Evolutionary conservation across 2,888 invertebrate genomes (phyloP).

Genomic region (Plagodis pulveraria): DNA sequence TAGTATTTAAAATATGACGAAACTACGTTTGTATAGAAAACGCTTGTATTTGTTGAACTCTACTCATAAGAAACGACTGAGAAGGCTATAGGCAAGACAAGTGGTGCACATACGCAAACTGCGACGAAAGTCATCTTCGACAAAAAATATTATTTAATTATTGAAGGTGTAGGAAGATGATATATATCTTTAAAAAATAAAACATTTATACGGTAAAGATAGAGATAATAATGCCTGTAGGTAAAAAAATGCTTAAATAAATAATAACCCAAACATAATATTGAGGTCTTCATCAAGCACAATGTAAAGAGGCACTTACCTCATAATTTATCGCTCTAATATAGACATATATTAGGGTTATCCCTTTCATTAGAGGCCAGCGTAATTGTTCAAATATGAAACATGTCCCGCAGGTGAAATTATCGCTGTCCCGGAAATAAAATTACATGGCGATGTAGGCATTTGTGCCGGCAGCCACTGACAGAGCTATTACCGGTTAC

Average conservation of each 20-base stretch:
- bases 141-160: no score
- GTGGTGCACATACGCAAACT: no score
- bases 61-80: no score
- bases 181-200: no score
- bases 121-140: no score
- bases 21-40: no score
- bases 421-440: constrained; percentile 49
- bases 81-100: no score
- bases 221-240: no score
- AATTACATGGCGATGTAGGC: constrained; percentile 50
- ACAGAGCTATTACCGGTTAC: constrained; percentile 52
- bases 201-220: no score
- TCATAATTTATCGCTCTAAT: constrained; percentile 28
- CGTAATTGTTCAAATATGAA: constrained; percentile 49
- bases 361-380: constrained; percentile 32
- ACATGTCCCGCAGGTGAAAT: constrained; percentile 45
- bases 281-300: constrained; percentile 27
- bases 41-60: no score
- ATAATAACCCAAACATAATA: constrained; percentile 10
- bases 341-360: constrained; percentile 29
- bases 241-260: neutral
- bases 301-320: constrained; percentile 25
- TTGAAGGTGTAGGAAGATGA: no score
- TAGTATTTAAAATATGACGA: no score
- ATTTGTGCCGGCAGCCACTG: constrained; percentile 43